Evolutionary conservation across 2,888 invertebrate genomes (phyloP).

Genomic region (Tenodera sinensis): DNA sequence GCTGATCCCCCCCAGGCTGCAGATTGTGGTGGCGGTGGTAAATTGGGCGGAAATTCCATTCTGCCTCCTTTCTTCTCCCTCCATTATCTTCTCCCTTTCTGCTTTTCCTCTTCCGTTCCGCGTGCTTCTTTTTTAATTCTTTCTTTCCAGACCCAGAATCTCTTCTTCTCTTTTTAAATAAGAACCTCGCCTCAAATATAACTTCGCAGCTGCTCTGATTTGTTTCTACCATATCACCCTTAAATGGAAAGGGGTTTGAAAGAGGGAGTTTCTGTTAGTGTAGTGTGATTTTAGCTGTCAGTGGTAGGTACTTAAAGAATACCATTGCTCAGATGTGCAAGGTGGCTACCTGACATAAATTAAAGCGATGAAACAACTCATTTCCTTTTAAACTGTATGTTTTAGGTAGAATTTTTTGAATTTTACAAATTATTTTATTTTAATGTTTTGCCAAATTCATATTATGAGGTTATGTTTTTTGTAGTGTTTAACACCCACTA

Average conservation of each 20-base stretch:
- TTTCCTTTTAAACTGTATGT: too few species aligned
- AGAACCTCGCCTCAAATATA: background rate
- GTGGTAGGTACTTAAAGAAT: too few species aligned
- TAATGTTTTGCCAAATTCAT: too few species aligned
- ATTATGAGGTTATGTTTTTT: too few species aligned
- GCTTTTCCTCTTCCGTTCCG: background rate
- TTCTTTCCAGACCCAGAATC: background rate
- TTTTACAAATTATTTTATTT: too few species aligned
- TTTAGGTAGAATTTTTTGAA: too few species aligned
- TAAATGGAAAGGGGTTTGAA: background rate
- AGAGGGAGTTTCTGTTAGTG: background rate
- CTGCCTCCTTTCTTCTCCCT: background rate
- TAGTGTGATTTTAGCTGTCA: too few species aligned
- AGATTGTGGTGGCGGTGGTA: background rate
- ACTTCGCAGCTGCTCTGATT: background rate
- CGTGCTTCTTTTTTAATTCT: background rate
- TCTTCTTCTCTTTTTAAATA: background rate
- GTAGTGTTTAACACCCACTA: too few species aligned
- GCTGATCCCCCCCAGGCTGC: background rate
- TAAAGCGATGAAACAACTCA: too few species aligned
- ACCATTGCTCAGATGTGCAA: too few species aligned
- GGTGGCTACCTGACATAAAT: too few species aligned
- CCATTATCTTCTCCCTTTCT: background rate
- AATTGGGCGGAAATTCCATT: background rate
- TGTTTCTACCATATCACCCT: background rate